These are phyloP conservation scores for Brachionichthys hirsutus DNA, from an alignment of 2,113 vertebrate species.

Conservation along the genomic window DNA sequence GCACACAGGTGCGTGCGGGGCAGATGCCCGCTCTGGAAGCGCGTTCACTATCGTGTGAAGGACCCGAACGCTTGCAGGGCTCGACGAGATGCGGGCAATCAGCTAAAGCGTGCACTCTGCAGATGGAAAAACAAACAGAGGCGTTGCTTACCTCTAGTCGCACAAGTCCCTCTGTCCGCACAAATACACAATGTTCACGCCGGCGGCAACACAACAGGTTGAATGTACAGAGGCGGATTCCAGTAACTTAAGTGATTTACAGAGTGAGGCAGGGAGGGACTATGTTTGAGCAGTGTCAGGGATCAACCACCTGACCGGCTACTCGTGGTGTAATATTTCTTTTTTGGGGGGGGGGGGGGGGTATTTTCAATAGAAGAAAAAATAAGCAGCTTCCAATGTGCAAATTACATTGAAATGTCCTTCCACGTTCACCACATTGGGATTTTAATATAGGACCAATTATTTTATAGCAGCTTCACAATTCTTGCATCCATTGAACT, in stretches of 20 bases:
- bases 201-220: conserved; percentile 32
- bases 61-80: conserved; percentile 1
- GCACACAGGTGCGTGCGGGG: conserved; percentile 40
- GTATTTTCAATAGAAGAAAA: too few relatives aligned
- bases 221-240: conserved; percentile 43
- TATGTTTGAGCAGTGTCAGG: conserved; percentile 31
- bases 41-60: conserved; percentile 11
- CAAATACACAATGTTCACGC: conserved; percentile 7
- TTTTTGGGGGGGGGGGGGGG: background rate
- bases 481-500: too few relatives aligned
- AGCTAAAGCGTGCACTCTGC: background rate
- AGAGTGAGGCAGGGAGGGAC: conserved; percentile 33
- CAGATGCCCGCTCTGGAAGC: conserved; percentile 56
- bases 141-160: conserved; percentile 59
- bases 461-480: too few relatives aligned
- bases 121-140: conserved; percentile 10
- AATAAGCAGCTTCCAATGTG: background rate
- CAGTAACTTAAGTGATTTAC: conserved; percentile 60
- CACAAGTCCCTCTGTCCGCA: too few relatives aligned
- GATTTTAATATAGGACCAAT: too few relatives aligned
- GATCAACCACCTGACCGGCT: conserved; percentile 56
- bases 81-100: background rate
- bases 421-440: too few relatives aligned
- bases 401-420: background rate
- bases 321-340: conserved; percentile 16